Evolutionary conservation across 2,113 vertebrate species (phyloP).

Genomic region (Hydropotes inermis): DNA sequence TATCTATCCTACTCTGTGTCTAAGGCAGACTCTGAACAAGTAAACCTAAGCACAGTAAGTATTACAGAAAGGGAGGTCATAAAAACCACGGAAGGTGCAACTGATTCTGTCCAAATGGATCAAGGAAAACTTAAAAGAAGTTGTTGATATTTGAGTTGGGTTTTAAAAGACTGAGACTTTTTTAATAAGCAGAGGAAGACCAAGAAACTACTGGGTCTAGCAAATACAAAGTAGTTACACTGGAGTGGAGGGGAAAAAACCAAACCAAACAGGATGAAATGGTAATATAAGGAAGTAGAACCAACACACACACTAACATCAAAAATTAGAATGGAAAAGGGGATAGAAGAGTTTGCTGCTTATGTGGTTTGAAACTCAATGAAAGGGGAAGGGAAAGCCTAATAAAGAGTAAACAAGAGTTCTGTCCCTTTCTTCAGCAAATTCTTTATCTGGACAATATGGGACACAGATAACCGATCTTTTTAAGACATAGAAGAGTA

Average conservation of each 20-base stretch:
- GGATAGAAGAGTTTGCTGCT: not conserved
- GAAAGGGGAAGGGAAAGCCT: not conserved
- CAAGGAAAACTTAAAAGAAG: not conserved
- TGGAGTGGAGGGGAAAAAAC: not conserved
- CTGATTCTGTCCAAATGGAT: not conserved
- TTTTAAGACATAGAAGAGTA: not conserved
- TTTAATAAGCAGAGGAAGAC: slow-evolving; percentile 11
- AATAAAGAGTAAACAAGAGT: not conserved
- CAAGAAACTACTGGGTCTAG: not conserved
- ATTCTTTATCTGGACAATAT: not conserved
- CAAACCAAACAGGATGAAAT: not conserved
- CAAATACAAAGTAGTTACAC: not conserved
- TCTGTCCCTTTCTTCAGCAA: not conserved
- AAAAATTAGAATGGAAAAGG: slow-evolving; percentile 17
- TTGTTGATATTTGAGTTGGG: not conserved
- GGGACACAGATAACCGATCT: not conserved
- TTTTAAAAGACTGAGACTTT: not conserved
- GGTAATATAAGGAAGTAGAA: not conserved
- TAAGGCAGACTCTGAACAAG: not conserved
- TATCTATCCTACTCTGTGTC: not conserved
- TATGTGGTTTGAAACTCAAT: not conserved
- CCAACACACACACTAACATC: not conserved
- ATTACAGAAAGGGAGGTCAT: not conserved
- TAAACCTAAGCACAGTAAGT: not conserved
- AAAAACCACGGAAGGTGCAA: not conserved